phyloP scores from a whole-genome alignment of 2,113 vertebrate species.

The Gulo gulo region DNA sequence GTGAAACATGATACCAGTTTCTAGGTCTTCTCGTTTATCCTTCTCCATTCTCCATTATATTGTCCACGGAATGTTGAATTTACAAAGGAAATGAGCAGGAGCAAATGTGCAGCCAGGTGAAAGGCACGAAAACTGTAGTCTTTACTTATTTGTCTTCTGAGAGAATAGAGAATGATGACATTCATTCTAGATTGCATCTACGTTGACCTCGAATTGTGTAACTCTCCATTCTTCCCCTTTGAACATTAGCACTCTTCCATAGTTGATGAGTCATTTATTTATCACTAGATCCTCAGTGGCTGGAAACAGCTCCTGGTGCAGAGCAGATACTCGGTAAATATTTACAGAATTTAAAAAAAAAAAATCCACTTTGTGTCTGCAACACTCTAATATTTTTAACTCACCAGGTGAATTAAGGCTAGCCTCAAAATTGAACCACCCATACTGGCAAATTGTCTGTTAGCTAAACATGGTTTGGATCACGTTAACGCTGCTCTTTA shows the following conservation, averaged over 20 bases:
- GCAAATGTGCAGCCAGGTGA: not conserved
- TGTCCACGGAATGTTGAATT: not conserved
- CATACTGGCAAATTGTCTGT: conserved; percentile 61
- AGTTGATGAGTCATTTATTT: not conserved
- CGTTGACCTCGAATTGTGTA: not conserved
- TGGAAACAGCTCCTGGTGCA: not conserved
- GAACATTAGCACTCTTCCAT: not conserved
- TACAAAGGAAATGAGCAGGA: not conserved
- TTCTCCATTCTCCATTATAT: not conserved
- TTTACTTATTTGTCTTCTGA: not conserved
- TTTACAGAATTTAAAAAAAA: not conserved
- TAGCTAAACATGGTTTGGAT: conserved; percentile 35
- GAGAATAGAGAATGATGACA: not conserved
- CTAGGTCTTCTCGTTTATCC: not conserved
- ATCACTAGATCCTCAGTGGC: not conserved
- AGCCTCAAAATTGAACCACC: conserved; percentile 56
- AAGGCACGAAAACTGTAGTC: not conserved
- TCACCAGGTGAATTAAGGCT: not conserved
- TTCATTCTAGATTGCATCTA: not conserved
- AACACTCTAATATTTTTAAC: conserved; percentile 20
- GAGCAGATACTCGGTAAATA: not conserved
- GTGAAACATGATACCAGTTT: conserved; percentile 13
- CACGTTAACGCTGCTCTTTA: not conserved
- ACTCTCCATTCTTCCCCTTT: not conserved
- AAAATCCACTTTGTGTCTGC: not conserved